phyloP scores from a whole-genome alignment of 2,888 invertebrate species.

The Xylota segnis region DNA sequence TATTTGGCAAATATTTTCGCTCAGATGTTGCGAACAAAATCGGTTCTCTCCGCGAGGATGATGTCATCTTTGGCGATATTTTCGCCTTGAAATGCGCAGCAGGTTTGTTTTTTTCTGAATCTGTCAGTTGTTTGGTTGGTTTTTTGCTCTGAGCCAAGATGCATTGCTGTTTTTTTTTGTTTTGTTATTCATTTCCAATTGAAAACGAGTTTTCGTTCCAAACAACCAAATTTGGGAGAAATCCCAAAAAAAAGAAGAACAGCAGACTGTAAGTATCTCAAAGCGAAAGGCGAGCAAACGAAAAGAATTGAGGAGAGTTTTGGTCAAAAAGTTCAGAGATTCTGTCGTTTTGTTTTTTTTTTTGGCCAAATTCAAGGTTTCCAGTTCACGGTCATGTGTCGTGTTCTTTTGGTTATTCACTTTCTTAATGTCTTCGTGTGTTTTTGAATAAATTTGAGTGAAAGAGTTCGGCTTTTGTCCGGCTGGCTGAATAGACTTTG shows the following conservation, averaged over 20 bases:
- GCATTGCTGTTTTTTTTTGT: conserved; percentile 16
- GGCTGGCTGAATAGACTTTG: not conserved
- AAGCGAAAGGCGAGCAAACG: not conserved
- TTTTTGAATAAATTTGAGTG: conserved; percentile 18
- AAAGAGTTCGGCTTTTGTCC: conserved; percentile 17
- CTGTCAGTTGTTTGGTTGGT: conserved; percentile 54
- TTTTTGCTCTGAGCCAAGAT: conserved; percentile 17
- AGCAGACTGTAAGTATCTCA: not conserved
- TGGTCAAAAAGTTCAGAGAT: not conserved
- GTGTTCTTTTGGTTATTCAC: conserved; percentile 25
- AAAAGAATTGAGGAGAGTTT: not conserved
- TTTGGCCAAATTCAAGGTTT: conserved; percentile 56
- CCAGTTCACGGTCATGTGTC: conserved; percentile 40
- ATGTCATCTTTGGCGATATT: conserved; percentile 61
- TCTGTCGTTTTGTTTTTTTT: too few species aligned
- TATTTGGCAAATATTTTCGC: conserved; percentile 32
- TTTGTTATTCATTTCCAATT: conserved; percentile 1
- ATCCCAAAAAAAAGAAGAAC: conserved; percentile 16
- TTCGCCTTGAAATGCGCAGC: conserved; percentile 57
- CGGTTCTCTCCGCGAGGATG: conserved; percentile 37
- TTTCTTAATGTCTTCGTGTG: conserved; percentile 24
- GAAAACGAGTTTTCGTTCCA: conserved; percentile 34
- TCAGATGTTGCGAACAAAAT: not conserved
- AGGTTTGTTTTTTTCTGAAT: conserved; percentile 31
- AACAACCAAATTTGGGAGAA: conserved; percentile 14